Base-by-base conservation (phyloP, 2,888 invertebrate species). In the Aethes cnicana region DNA sequence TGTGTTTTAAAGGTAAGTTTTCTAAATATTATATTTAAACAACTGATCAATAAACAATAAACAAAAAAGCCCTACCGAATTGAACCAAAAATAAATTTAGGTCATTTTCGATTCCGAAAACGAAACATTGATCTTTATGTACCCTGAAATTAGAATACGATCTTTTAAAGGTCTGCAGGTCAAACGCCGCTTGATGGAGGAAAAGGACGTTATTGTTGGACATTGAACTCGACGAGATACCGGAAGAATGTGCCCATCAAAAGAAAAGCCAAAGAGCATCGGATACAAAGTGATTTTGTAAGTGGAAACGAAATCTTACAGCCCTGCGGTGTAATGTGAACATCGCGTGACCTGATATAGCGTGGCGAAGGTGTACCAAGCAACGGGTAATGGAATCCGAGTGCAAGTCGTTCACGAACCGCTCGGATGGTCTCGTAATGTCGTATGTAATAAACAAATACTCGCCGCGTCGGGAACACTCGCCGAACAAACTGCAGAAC, bases 201-300 rank as follows among this genome's bases (percentile, higher is more conserved):
- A 32, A 20, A 52, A 32, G 39, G 37, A 33, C 50, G 39, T 44
- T 46, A 44, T 50, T 50, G 43, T 50, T 35, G 30, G 26, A 25
- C 30, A 11, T 25, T 25, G 20, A 28, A 39, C 37, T 36, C 17
- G n/a, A 30, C 32, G 21, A 28, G 28, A 50, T 54, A 49, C 32
- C 26, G 12, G 25, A 49, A 18, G 46, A 35, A 43, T 49, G 35
- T 39, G 23, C 50, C 44, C 44, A 46, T 52, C 56, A 64, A 59
- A 69, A 66, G 61, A 59, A 60, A 72, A 72, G 60, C 54, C 59
- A 66, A 69, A 75, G 70, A 69, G 69, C 71, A 68, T 66, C 67
- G 72, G 78, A 82, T 77, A 82, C 80, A 81, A 84, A 85, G 81
- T 85, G 84, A 86, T 86, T 84, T 83, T 73, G 76, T 82, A 77